Percentiles rank a stretch among this genome's conserved stretches.
phyloP scores from a whole-genome alignment of 2,888 invertebrate genomes.

The Agrochola litura region DNA sequence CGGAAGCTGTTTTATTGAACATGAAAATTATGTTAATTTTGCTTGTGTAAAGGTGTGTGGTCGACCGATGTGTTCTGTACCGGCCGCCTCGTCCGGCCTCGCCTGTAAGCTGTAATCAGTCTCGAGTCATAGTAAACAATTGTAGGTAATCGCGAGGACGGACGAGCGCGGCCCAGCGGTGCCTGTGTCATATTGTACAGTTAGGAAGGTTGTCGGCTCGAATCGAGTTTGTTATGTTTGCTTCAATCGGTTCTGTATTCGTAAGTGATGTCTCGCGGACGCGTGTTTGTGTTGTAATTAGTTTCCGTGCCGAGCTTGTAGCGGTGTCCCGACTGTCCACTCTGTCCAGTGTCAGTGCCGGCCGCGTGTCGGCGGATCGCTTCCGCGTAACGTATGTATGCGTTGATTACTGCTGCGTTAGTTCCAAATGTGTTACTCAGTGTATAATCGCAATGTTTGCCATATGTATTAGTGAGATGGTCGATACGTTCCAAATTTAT shows the following conservation, averaged over 20 bases:
- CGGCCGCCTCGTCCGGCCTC: conserved; percentile 59
- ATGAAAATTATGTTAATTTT: conserved; percentile 69
- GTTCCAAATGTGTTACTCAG: conserved; percentile 65
- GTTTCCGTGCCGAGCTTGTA: conserved; percentile 69
- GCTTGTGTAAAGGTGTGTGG: conserved; percentile 71
- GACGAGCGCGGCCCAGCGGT: conserved; percentile 64
- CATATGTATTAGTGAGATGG: conserved; percentile 89
- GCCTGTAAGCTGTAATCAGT: conserved; percentile 42
- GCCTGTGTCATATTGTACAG: conserved; percentile 79
- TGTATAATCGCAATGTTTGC: conserved; percentile 84
- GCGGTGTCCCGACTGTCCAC: conserved; percentile 43
- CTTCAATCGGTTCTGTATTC: conserved; percentile 69
- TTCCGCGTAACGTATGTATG: conserved; percentile 65
- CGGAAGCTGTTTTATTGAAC: conserved; percentile 69
- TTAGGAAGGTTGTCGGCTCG: conserved; percentile 78
- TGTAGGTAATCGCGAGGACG: conserved; percentile 61
- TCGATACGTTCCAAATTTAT: conserved; percentile 83
- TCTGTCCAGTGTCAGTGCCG: conserved; percentile 2
- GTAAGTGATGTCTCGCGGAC: conserved; percentile 65
- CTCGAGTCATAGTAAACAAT: conserved; percentile 71
- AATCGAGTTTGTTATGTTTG: conserved; percentile 74
- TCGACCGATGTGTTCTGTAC: conserved; percentile 66
- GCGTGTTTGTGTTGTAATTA: conserved; percentile 76
- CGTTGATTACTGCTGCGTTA: conserved; percentile 70
- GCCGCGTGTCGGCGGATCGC: conserved; percentile 56